A percentile compares a stretch with the other conserved stretches of the same genome.
phyloP scores from a whole-genome alignment of 1,140 invertebrate species.

The Leptoteleia sp. region DNA sequence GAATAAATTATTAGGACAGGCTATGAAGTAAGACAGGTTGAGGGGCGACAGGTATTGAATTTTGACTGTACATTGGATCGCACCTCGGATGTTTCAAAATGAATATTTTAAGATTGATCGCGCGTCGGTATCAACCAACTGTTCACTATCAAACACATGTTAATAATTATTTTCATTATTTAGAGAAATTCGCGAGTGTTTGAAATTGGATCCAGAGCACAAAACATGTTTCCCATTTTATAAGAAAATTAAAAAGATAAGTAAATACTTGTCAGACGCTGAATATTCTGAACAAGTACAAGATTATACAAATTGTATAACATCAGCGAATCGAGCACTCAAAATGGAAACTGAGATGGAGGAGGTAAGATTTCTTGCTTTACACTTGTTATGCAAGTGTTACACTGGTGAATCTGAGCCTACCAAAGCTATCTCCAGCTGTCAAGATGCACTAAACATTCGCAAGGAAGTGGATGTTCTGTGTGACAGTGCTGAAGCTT shows the following conservation, averaged over 20 bases:
- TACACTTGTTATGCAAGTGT: slow-evolving; percentile 88
- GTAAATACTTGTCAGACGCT: slow-evolving; percentile 90
- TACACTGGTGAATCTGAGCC: slow-evolving; percentile 82
- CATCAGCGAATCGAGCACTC: slow-evolving; percentile 86
- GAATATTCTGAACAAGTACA: slow-evolving; percentile 86
- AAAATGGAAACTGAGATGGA: slow-evolving; percentile 86
- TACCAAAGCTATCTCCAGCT: slow-evolving; percentile 86
- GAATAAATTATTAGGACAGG: no score
- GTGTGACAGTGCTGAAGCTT: slow-evolving; percentile 96
- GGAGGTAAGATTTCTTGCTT: slow-evolving; percentile 88
- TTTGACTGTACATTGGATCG: neutral
- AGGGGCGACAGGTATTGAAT: no score
- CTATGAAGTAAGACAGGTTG: no score
- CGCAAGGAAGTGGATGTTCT: slow-evolving; percentile 89
- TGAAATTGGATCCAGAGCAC: slow-evolving; percentile 99
- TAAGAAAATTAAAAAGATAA: slow-evolving; percentile 98
- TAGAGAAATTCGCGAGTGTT: slow-evolving; percentile 96
- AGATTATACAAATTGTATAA: slow-evolving; percentile 89
- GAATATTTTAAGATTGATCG: no score
- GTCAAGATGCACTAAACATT: slow-evolving; percentile 90
- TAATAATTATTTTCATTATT: slow-evolving; percentile 61
- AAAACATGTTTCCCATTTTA: slow-evolving; percentile 97
- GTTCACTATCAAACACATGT: slow-evolving; percentile 8
- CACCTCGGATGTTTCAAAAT: no score
- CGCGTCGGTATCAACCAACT: no score